Percentiles rank a stretch among this genome's conserved stretches.
Evolutionary conservation across 2,888 invertebrate genomes (phyloP).

Genomic region (Lypha dubia): DNA sequence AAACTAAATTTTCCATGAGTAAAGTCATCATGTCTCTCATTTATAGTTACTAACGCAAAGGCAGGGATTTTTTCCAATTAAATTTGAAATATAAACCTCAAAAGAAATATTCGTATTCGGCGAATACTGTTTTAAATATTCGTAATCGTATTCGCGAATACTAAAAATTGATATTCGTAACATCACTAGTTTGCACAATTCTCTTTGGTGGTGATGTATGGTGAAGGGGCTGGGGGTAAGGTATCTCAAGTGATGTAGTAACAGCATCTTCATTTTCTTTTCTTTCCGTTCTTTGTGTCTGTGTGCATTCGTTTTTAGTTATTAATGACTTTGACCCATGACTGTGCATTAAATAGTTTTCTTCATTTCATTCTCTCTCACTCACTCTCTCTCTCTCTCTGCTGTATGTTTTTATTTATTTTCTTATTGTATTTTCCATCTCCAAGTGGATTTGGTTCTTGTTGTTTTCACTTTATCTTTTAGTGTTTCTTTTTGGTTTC

Average conservation of each 20-base stretch:
- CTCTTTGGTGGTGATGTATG: not conserved
- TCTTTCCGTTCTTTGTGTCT: not conserved
- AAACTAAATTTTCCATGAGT: no score
- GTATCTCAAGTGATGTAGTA: not conserved
- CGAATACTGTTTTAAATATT: no score
- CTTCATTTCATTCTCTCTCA: no score
- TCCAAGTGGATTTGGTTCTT: constrained; percentile 22
- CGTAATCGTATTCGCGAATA: no score
- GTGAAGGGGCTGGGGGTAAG: no score
- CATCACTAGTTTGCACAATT: not conserved
- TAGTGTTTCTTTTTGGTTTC: not conserved
- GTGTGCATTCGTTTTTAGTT: constrained; percentile 47
- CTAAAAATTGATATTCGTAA: no score
- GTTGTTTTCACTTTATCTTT: not conserved
- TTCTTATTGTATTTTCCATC: constrained; percentile 42
- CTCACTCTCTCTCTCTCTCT: no score
- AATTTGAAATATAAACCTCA: no score
- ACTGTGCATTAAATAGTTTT: constrained; percentile 72
- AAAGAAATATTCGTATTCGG: no score
- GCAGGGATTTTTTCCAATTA: no score
- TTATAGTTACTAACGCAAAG: no score
- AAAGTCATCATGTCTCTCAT: no score
- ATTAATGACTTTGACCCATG: constrained; percentile 76
- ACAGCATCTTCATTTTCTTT: constrained; percentile 19
- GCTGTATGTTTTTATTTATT: constrained; percentile 5